Base-by-base conservation (phyloP, 2,888 invertebrate species). In the Amblyjoppa fuscipennis region DNA sequence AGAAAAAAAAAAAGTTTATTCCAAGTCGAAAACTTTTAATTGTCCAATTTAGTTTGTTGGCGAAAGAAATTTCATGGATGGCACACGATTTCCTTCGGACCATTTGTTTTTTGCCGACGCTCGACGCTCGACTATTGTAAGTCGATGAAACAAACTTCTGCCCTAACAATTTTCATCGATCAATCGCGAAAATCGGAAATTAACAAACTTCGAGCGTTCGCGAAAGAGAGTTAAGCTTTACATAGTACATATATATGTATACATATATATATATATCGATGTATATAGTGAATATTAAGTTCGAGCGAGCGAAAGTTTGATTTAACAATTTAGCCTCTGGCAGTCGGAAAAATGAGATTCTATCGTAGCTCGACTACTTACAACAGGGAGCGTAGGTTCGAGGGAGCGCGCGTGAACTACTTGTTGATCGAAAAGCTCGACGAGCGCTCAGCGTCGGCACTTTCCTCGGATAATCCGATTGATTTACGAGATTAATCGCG, bases 381-480 rank as follows among this genome's bases (percentile, higher is more conserved):
- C 61, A n/a, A n/a, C 16, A n/a, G 16, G 5, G 16, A 28, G 61
- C 34, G 31, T 61, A 61, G 61, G 31, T 13, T 13, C 13, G 31
- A 13, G 61, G 31, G 31, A 13, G 31, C 45, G 53, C 61, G 31
- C 56, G 83, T 68, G 49, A 84, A 88, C 89, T 88, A 90, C 90
- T 90, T 90, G 90, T 90, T 90, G 90, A 90, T 89, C 89, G 79
- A 82, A 85, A 64, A 61, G 53, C 78, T 66, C 45, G 45, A 38
- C 13, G 49, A 53, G 9, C 13, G 68, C 16, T 56, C 7, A 25
- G 20, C 53, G 34, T 25, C 25, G n/a, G 20, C 59, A n/a, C 9
- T 51, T 11, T 53, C 49, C 38, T 20, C 31, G n/a, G 16, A n/a
- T 34, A 16, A 34, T 31, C 16, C 61, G 16, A 61, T 61, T 7